Evolutionary conservation across 2,888 invertebrate species (phyloP).

Genomic region (Quadriops clusia): DNA sequence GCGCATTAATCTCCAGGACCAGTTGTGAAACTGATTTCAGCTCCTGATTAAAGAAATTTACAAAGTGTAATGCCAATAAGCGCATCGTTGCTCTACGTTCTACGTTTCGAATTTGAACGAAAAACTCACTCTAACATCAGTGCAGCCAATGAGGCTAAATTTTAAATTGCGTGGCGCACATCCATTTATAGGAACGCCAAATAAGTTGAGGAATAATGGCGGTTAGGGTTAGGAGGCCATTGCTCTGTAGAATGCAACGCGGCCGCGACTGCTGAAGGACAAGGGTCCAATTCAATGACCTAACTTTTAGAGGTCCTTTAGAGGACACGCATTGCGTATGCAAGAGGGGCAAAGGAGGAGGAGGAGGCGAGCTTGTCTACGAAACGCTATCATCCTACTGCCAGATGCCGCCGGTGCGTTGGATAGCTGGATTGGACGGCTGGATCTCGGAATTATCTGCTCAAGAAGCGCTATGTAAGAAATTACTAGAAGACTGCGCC

Average conservation of each 20-base stretch:
- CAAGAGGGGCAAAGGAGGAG: constrained; percentile 13
- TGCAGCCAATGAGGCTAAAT: background rate
- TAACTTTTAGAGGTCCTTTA: constrained; percentile 39
- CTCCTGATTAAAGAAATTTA: constrained; percentile 1
- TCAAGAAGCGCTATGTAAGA: constrained; percentile 6
- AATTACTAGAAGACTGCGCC: too few species aligned
- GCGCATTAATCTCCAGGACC: background rate
- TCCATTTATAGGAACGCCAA: constrained; percentile 6
- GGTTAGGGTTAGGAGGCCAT: constrained; percentile 27
- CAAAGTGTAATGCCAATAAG: too few species aligned
- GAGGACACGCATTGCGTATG: constrained; percentile 37
- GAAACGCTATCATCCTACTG: too few species aligned
- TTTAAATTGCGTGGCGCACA: constrained; percentile 10
- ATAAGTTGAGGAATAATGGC: constrained; percentile 17
- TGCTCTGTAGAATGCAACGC: constrained; percentile 32
- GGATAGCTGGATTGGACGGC: too few species aligned
- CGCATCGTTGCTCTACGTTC: too few species aligned
- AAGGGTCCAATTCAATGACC: constrained; percentile 42
- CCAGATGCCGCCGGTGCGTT: constrained; percentile 3
- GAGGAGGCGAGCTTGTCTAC: constrained; percentile 9
- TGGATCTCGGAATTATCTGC: constrained; percentile 7
- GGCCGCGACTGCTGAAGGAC: constrained; percentile 34
- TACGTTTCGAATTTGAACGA: too few species aligned
- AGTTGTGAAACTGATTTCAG: background rate
- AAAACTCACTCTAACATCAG: too few species aligned